Conservation (phyloP, 2,888 invertebrate species). For the Dolichomitus sp. region DNA sequence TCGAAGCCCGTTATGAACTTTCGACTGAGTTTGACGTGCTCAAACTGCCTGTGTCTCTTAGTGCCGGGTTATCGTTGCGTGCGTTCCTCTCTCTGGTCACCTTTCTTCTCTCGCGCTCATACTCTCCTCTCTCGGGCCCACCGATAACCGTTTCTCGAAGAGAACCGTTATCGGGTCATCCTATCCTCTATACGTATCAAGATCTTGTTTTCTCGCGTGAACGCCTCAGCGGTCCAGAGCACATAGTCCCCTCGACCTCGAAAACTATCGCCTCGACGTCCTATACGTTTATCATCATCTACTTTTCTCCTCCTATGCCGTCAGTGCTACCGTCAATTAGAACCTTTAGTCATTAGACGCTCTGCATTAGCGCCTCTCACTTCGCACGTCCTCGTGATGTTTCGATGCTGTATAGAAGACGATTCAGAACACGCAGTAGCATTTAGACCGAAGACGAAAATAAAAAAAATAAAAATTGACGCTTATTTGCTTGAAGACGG, state of each 20-base stretch:
- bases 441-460: not conserved
- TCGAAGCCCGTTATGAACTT: slow-evolving; percentile 55
- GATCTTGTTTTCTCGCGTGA: slow-evolving; percentile 56
- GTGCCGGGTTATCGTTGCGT: slow-evolving; percentile 34
- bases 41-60: slow-evolving; percentile 11
- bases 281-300: slow-evolving; percentile 27
- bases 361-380: slow-evolving; percentile 38
- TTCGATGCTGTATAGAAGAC: not conserved
- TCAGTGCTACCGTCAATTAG: slow-evolving; percentile 53
- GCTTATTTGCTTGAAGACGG: not conserved
- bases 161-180: slow-evolving; percentile 79
- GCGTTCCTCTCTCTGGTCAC: slow-evolving; percentile 34
- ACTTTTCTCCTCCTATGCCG: slow-evolving; percentile 9
- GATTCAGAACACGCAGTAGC: not conserved
- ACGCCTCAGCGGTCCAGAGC: slow-evolving; percentile 28
- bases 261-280: slow-evolving; percentile 17
- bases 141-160: slow-evolving; percentile 78
- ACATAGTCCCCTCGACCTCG: slow-evolving; percentile 29
- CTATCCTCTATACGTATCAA: slow-evolving; percentile 70
- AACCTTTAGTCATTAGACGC: slow-evolving; percentile 49
- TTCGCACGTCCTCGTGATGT: slow-evolving; percentile 44
- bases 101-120: slow-evolving; percentile 23
- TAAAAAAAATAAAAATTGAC: not conserved
- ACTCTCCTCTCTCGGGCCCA: slow-evolving; percentile 30
- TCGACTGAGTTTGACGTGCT: slow-evolving; percentile 56